Percentiles rank a stretch among this genome's conserved stretches.
Evolutionary conservation across 2,888 invertebrate genomes (phyloP).

Genomic region (Nemoura dubitans): DNA sequence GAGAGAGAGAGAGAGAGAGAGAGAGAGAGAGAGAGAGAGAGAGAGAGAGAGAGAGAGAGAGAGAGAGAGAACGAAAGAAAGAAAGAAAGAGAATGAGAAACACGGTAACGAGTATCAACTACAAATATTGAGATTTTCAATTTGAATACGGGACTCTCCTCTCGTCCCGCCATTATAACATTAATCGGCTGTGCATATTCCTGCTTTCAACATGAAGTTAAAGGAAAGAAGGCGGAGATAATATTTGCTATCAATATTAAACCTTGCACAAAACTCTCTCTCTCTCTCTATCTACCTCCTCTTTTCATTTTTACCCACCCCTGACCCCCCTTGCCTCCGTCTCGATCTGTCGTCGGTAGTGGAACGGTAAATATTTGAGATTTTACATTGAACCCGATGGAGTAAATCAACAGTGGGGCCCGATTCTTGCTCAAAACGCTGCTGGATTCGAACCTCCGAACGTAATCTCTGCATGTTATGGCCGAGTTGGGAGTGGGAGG

Average conservation of each 20-base stretch:
- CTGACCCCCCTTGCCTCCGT: neutral
- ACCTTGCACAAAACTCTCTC: neutral
- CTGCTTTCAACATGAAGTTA: neutral
- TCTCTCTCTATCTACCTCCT: neutral
- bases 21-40: too few relatives aligned
- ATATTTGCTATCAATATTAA: constrained; percentile 12
- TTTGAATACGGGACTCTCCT: neutral
- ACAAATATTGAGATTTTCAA: neutral
- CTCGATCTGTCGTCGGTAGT: neutral
- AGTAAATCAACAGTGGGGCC: neutral
- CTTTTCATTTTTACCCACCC: neutral
- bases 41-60: too few relatives aligned
- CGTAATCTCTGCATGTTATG: neutral
- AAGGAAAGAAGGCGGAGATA: neutral
- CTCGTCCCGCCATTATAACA: neutral
- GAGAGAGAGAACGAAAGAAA: too few relatives aligned
- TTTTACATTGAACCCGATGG: neutral
- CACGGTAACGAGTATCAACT: neutral
- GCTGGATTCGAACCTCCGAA: neutral
- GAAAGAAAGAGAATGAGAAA: too few relatives aligned
- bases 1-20: too few relatives aligned
- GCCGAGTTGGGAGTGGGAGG: neutral
- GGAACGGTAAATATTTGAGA: neutral
- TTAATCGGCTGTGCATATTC: neutral
- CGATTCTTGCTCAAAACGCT: neutral